These are phyloP conservation scores for Ranitomeya imitator DNA, from an alignment of 2,113 vertebrate genomes.

Conservation along the genomic window DNA sequence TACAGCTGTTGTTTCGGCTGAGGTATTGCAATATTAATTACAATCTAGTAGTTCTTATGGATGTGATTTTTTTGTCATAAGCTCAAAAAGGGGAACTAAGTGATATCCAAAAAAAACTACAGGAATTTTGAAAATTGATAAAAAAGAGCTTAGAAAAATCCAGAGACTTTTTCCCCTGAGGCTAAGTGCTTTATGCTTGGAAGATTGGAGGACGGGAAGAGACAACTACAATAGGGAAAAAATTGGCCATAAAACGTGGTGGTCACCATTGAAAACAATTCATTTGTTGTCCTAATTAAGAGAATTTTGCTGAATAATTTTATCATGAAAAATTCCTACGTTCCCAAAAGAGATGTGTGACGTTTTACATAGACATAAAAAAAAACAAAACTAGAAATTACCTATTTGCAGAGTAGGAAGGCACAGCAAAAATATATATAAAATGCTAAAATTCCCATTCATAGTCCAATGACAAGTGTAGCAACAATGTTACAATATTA, in stretches of 20 bases:
- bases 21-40: slow-evolving; percentile 9
- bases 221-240: not conserved
- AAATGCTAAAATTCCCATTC: too few relatives aligned
- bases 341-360: too few relatives aligned
- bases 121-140: not conserved
- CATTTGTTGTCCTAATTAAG: too few relatives aligned
- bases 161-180: not conserved
- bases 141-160: not conserved
- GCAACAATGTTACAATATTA: too few relatives aligned
- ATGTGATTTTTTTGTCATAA: not conserved
- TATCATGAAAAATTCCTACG: too few relatives aligned
- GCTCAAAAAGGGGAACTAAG: not conserved
- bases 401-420: too few relatives aligned
- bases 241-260: not conserved
- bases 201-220: not conserved
- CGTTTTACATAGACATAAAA: too few relatives aligned
- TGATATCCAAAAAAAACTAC: not conserved
- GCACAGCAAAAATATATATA: too few relatives aligned
- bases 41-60: not conserved
- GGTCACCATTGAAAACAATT: too few relatives aligned
- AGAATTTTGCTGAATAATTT: too few relatives aligned
- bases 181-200: not conserved
- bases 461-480: too few relatives aligned
- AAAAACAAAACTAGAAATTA: too few relatives aligned
- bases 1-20: not conserved